These are phyloP conservation scores for Brevipalpus yothersi DNA, from an alignment of 1,140 invertebrate genomes.

Conservation along the genomic window DNA sequence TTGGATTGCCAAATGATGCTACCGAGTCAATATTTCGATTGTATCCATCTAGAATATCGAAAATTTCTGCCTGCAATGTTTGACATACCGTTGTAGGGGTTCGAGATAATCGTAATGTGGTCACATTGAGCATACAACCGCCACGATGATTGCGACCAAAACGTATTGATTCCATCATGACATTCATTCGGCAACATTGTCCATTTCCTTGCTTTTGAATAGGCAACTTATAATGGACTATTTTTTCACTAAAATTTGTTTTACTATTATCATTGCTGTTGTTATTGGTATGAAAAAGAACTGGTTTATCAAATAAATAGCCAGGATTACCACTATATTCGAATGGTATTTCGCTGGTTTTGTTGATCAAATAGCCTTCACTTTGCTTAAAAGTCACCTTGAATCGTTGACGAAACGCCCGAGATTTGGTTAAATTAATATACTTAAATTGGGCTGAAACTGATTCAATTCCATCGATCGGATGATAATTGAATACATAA, in stretches of 20 bases:
- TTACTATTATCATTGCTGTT: constrained; percentile 16
- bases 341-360: neutral
- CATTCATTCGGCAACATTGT: neutral
- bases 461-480: neutral
- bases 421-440: neutral
- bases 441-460: neutral
- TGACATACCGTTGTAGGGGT: neutral
- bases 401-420: neutral
- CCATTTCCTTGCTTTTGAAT: neutral
- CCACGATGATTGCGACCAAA: neutral
- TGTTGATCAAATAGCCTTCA: neutral
- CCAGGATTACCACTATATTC: constrained; percentile 38
- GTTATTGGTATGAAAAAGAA: constrained; percentile 15
- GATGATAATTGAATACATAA: neutral
- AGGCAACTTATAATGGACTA: neutral
- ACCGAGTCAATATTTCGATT: constrained; percentile 18
- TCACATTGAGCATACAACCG: neutral
- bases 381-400: neutral
- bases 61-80: neutral
- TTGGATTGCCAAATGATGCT: constrained; percentile 31
- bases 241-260: constrained; percentile 7
- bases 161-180: neutral
- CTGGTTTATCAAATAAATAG: constrained; percentile 32
- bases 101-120: neutral
- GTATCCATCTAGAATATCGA: neutral